Evolutionary conservation across 2,797 vertebrate species (phyloP), one percentile per base, ranked within the genome.

Genomic region (Pachyuromys duprasi): DNA sequence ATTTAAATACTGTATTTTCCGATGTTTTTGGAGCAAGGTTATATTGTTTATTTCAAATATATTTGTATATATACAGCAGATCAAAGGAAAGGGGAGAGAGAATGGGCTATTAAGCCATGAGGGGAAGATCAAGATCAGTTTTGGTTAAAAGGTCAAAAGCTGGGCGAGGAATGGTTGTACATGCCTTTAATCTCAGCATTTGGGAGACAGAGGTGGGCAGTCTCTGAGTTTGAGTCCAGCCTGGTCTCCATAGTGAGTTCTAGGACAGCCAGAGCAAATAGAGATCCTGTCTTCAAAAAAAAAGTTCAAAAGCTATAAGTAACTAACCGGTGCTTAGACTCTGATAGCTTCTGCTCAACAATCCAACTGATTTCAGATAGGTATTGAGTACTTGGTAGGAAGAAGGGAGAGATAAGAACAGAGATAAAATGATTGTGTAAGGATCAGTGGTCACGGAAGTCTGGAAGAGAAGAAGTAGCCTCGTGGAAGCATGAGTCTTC

Each of bases 121-220:
- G 98, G 93, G 97, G 97, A 24, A 97, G 93, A 42, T 2, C 20
- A 69, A 78, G 7, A 76, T 81, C 55, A 60, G 18, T n/a, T 8
- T 49, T 45, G 26, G 14, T 57, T 86, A 31, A 75, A 91, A 67
- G 22, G 80, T 84, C 53, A 22, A 42, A 87, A 83, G 14, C 70
- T 57, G 11, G 9, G 15, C 26, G 63, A 74, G 31, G 12, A 8
- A 1, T 72, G 65, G 62, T 57, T 0, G 13, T 4, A 13, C 11
- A 24, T 3, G 31, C 12, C 82, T 84, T 63, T 49, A 49, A 53
- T 84, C 31, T 31, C 42, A 67, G 42, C 62, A 49, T 31, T 84
- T 4, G 1, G 20, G 31, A 84, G 11, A 42, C 42, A 67, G 17
- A 14, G 12, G 63, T 31, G 53, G 31, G 20, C 82, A 67, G 42